Evolutionary conservation across 2,797 vertebrate genomes (phyloP).

Genomic region (Bradypus variegatus): DNA sequence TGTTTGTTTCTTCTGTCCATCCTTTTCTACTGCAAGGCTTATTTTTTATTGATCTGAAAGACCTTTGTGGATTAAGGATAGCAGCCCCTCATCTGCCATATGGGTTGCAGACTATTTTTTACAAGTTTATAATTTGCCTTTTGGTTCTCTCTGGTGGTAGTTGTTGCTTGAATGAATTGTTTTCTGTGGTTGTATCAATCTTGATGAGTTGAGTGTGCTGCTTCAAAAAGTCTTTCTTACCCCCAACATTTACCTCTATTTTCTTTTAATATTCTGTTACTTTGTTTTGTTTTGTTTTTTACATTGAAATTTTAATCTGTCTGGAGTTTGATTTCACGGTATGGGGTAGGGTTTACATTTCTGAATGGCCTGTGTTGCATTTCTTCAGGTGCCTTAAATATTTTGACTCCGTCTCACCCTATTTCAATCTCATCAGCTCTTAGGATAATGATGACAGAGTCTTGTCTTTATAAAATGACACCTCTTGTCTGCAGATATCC

Average conservation of each 20-base stretch:
- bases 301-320: neutral
- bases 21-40: neutral
- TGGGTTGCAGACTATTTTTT: neutral
- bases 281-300: neutral
- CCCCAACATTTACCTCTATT: neutral
- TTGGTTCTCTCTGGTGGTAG: neutral
- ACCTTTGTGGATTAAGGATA: neutral
- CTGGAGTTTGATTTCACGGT: constrained; percentile 14
- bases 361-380: neutral
- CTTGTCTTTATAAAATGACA: constrained; percentile 52
- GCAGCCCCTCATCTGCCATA: neutral
- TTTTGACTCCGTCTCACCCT: constrained; percentile 35
- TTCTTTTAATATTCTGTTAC: neutral
- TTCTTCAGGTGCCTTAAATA: constrained; percentile 37
- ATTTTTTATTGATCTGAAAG: neutral
- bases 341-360: neutral
- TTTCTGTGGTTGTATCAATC: neutral
- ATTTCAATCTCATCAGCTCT: constrained; percentile 23
- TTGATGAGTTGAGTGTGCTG: neutral
- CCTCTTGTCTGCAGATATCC: constrained; percentile 3
- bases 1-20: neutral
- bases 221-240: neutral
- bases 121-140: neutral
- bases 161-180: neutral
- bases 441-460: constrained; percentile 22